Conservation (phyloP, 2,113 vertebrate genomes). For the Oostethus manadensis region DNA sequence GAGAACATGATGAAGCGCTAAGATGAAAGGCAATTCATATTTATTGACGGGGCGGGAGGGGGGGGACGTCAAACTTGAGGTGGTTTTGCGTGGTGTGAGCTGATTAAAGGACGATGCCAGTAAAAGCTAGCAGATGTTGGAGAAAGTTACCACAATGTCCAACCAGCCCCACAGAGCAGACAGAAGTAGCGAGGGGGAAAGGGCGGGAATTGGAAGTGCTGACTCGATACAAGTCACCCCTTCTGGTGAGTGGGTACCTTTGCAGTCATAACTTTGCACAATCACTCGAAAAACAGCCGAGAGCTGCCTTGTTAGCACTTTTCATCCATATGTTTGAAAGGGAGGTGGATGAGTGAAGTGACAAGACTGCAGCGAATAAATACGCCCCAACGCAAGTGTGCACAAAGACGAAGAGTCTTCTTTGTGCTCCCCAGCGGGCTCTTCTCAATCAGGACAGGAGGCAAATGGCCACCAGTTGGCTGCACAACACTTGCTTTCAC, state of each 20-base stretch:
- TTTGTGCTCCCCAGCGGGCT: constrained; percentile 36
- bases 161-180: constrained; percentile 45
- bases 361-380: constrained; percentile 8
- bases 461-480: constrained; percentile 7
- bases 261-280: constrained; percentile 48
- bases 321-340: constrained; percentile 47
- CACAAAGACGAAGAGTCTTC: constrained; percentile 23
- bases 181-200: constrained; percentile 40
- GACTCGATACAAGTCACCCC: constrained; percentile 36
- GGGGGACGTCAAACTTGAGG: not conserved
- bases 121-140: constrained; percentile 68
- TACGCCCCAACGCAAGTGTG: constrained; percentile 1
- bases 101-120: constrained; percentile 48
- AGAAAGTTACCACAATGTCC: constrained; percentile 61
- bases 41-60: not conserved
- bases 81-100: constrained; percentile 40
- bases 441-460: constrained; percentile 38
- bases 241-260: constrained; percentile 43
- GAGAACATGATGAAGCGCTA: constrained; percentile 26
- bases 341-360: not conserved
- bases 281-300: constrained; percentile 41
- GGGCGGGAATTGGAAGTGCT: constrained; percentile 50
- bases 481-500: constrained; percentile 14
- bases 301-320: constrained; percentile 44
- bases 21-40: constrained; percentile 23